Conservation (phyloP, 2,113 vertebrate genomes). For the Aegotheles bennettii region DNA sequence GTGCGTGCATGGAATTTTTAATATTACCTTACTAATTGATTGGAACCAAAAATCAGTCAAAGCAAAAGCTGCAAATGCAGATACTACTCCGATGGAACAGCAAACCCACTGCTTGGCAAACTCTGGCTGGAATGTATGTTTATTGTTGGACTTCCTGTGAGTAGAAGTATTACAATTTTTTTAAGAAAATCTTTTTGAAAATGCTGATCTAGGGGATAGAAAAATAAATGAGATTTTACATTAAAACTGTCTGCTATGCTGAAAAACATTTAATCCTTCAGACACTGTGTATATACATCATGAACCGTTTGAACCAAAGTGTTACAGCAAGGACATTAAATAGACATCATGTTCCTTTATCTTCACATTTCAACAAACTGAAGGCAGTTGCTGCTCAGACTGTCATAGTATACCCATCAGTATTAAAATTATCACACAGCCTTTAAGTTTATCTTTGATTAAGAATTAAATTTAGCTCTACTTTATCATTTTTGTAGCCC, state of each 20-base stretch:
- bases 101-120: neutral
- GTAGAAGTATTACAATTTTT: neutral
- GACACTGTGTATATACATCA: neutral
- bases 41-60: neutral
- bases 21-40: neutral
- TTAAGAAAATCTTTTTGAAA: neutral
- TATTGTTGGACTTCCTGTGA: neutral
- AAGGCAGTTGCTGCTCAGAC: neutral
- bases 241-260: neutral
- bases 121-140: neutral
- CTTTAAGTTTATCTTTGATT: slow-evolving; percentile 74
- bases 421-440: slow-evolving; percentile 41
- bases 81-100: neutral
- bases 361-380: slow-evolving; percentile 50
- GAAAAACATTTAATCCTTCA: slow-evolving; percentile 42
- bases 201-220: neutral
- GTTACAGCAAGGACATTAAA: slow-evolving; percentile 43
- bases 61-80: neutral
- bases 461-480: slow-evolving; percentile 70
- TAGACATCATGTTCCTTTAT: slow-evolving; percentile 41
- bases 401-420: neutral
- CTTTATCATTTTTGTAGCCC: slow-evolving; percentile 56
- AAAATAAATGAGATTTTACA: slow-evolving; percentile 16
- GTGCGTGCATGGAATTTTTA: neutral
- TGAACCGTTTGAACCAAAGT: slow-evolving; percentile 36